These are phyloP conservation scores for Eulemur mongoz DNA, from an alignment of 2,797 vertebrate species.

Conservation along the genomic window DNA sequence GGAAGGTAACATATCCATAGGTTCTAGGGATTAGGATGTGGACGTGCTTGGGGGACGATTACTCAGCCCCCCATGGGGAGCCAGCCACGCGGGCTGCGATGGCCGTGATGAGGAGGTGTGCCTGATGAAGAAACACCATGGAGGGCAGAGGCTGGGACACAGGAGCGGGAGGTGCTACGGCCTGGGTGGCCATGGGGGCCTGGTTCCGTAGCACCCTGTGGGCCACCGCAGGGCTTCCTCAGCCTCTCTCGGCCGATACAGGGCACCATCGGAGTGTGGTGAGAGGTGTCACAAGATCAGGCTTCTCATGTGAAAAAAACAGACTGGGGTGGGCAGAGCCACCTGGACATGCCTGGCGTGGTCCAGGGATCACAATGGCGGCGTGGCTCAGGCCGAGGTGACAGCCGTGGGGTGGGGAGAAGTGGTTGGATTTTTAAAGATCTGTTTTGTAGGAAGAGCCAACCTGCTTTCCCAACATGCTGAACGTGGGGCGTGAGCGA, in stretches of 20 bases:
- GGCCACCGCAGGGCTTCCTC: rapidly evolving
- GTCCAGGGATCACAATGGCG: too few species aligned
- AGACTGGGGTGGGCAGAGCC: not conserved
- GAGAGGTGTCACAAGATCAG: not conserved
- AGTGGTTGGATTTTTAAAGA: not conserved
- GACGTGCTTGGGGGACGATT: not conserved
- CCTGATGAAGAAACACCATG: not conserved
- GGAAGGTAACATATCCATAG: not conserved
- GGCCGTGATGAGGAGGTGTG: not conserved
- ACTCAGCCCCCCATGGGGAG: too few species aligned
- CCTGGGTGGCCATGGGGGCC: not conserved
- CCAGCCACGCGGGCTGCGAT: not conserved
- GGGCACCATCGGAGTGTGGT: not conserved
- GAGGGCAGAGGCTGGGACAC: not conserved
- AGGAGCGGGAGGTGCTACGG: not conserved
- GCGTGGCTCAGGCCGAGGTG: not conserved
- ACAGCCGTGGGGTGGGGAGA: rapidly evolving
- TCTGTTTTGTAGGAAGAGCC: not conserved
- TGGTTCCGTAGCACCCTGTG: rapidly evolving
- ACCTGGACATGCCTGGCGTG: rapidly evolving
- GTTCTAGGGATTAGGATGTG: not conserved
- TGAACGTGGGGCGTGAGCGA: not conserved
- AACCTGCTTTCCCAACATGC: not conserved
- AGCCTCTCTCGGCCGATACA: rapidly evolving
- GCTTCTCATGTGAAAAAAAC: not conserved